Evolutionary conservation across 2,797 vertebrate species (phyloP), one percentile per base, ranked within the genome.

Genomic region (Neosilurus hyrtlii): DNA sequence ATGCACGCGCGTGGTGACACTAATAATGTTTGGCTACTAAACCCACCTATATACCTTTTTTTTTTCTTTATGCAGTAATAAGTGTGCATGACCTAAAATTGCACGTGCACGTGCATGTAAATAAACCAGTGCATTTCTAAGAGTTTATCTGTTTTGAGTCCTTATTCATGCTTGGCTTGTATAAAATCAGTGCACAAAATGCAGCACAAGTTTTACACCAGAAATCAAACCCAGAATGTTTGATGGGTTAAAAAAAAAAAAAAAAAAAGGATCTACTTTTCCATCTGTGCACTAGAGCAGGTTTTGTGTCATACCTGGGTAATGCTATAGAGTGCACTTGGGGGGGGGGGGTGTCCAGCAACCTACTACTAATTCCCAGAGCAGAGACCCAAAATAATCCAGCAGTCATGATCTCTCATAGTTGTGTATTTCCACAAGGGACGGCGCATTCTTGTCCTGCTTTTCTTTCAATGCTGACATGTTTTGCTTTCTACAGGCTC

Each of bases 371-470:
- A 57, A 63, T 74, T 79, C 84, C 77, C 81, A 79, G 77, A 24
- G 63, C 75, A 63, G 74, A 80, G 84, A 80, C 43, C 57, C 56
- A 71, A 66, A 83, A 72, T 63, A 83, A 77, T 74, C 59, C 79
- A 65, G 35, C 62, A 80, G 83, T 66, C 79, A 37, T 79, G 83
- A 84, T 81, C 83, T 30, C 79, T 70, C 78, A 84, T 80, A 79
- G 37, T 76, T 81, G 75, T 77, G 52, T 9, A 57, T 83, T 83
- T 68, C 18, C 71, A 59, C 78, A n/a, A 16, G 71, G 83, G 82
- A 72, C 24, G 11, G 2, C 4, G 18, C 66, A 83, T 83, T 83
- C 57, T n/a, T 83, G 24, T 18, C 57, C 75, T 62, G 26, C 26
- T 37, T 79, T 52, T 79, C 26, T 35, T 51, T 63, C 16, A 37